Evolutionary conservation across 2,888 invertebrate genomes (phyloP).

Genomic region (Drosophila mimica): DNA sequence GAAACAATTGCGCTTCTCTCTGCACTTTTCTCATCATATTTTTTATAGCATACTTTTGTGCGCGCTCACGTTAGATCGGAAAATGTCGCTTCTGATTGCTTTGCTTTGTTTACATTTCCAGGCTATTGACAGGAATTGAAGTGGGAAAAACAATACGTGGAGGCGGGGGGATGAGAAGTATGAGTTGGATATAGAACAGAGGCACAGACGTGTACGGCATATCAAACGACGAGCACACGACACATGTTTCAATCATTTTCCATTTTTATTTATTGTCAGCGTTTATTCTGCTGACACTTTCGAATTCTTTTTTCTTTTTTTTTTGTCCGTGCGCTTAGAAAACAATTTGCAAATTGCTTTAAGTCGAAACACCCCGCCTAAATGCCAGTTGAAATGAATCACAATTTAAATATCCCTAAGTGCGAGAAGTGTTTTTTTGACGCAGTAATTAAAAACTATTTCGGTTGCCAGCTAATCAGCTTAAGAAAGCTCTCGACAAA

Average conservation of each 20-base stretch:
- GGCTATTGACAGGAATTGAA: constrained; percentile 65
- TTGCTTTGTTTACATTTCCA: constrained; percentile 76
- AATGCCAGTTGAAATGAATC: constrained; percentile 53
- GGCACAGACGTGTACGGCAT: constrained; percentile 68
- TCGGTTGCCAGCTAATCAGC: constrained; percentile 66
- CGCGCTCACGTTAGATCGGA: constrained; percentile 65
- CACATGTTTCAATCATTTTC: constrained; percentile 81
- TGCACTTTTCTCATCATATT: constrained; percentile 66
- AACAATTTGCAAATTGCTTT: constrained; percentile 76
- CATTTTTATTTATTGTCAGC: constrained; percentile 73
- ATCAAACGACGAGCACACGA: constrained; percentile 63
- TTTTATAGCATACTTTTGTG: constrained; percentile 77
- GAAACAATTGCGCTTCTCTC: constrained; percentile 39
- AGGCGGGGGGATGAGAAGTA: constrained; percentile 2
- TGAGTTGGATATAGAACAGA: constrained; percentile 11
- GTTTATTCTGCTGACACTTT: constrained; percentile 61
- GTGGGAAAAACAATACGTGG: constrained; percentile 54
- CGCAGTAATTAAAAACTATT: constrained; percentile 73
- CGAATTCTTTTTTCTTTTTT: not conserved
- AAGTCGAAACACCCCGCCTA: constrained; percentile 27
- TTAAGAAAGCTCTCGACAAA: constrained; percentile 37
- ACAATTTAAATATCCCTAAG: constrained; percentile 32
- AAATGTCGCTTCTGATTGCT: constrained; percentile 75
- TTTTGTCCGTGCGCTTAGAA: constrained; percentile 68
- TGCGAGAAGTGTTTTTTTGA: constrained; percentile 55